Base-by-base conservation (phyloP, 2,888 invertebrate genomes). In the Coleophora flavipennella region DNA sequence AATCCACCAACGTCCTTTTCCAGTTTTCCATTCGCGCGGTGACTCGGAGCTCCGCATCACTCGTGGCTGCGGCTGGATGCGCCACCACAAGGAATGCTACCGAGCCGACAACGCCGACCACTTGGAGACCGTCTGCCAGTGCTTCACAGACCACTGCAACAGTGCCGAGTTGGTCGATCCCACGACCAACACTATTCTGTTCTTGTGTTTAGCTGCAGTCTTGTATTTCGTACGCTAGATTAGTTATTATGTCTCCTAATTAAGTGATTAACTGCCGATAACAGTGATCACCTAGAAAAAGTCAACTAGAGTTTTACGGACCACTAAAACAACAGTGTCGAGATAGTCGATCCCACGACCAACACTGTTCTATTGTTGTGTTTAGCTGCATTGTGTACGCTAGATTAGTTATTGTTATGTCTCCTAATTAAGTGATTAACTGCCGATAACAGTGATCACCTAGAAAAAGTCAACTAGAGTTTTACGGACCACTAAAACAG, bases 21-120 rank as follows among this genome's bases (percentile, higher is more conserved):
- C 62, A 83, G 87, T 67, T 39, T 62, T 70, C 50, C 77, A 78
- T 39, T 50, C 68, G 0, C 55, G 70, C 13, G 67, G 68, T 1
- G 70, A 75, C 9, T 51, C 62, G 0, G 80, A 85, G 28, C 54
- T 80, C 25, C 73, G 90, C 0, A 83, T 90, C n/a, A 86, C 88
- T 2, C 84, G 92, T 1, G 85, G 86, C 35, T 92, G 92, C 51
- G 91, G 91, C n/a, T 91, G 88, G 88, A 60, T 84, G 7, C 63
- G 54, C 0, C 63, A 75, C 41, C 55, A 68, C 13, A 70, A 68
- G 42, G 74, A 76, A 1, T 91, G 91, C 62, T 87, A 87, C 56
- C 72, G 76, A 1, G 85, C 86, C 8, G 88, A 89, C 56, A 89
- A 87, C 44, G 84, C 84, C 31, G 89, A 89, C 57, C 89, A 89